Evolutionary conservation across 2,113 vertebrate genomes (phyloP).

Genomic region (Pavo muticus): DNA sequence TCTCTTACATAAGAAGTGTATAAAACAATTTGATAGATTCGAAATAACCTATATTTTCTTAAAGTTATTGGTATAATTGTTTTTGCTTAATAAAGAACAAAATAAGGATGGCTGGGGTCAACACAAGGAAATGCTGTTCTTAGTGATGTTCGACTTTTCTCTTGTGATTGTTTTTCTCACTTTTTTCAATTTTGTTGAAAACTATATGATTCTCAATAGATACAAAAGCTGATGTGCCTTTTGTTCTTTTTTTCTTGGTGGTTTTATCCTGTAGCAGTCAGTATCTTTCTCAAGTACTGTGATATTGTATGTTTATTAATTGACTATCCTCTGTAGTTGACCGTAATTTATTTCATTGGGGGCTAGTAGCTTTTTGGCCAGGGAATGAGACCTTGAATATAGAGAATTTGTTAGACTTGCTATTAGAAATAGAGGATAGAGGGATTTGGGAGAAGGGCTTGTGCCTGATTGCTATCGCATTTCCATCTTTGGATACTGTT

Average conservation of each 20-base stretch:
- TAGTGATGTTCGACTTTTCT: background rate
- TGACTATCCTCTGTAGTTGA: background rate
- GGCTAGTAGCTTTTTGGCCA: conserved; percentile 1
- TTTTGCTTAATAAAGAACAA: background rate
- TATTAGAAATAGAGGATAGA: conserved; percentile 19
- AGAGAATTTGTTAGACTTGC: conserved; percentile 5
- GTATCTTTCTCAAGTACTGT: background rate
- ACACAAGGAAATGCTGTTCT: background rate
- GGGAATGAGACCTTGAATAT: conserved; percentile 15
- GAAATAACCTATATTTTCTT: too few species aligned
- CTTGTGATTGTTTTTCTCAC: background rate
- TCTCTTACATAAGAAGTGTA: background rate
- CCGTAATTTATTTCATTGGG: background rate
- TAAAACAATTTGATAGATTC: background rate
- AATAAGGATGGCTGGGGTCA: background rate
- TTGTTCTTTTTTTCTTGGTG: background rate
- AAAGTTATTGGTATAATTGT: background rate
- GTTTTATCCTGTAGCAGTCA: background rate
- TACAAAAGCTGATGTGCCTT: background rate
- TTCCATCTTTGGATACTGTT: conserved; percentile 72
- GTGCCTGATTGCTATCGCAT: conserved; percentile 56
- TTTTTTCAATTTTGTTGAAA: background rate
- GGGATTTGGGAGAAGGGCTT: conserved; percentile 18
- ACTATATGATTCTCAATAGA: background rate
- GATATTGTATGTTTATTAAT: background rate